A percentile compares a stretch with the other conserved stretches of the same genome.
phyloP scores from a whole-genome alignment of 2,797 vertebrate genomes.

The Emys orbicularis region DNA sequence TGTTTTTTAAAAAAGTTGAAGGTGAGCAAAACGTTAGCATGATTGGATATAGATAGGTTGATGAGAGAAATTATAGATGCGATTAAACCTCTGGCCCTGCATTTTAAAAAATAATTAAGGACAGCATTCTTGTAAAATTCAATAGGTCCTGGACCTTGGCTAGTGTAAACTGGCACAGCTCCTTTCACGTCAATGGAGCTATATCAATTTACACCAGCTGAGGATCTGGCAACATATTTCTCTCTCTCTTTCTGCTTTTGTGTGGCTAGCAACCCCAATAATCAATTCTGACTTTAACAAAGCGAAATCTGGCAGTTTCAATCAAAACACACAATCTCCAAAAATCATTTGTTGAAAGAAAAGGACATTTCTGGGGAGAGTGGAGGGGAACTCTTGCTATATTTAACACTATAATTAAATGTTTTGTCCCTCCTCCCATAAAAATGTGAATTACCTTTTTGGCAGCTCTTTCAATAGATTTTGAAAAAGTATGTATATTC shows the following conservation, averaged over 20 bases:
- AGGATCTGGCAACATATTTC: not conserved
- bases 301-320: not conserved
- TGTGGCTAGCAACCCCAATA: not conserved
- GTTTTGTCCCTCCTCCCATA: slow-evolving; percentile 30
- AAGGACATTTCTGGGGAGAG: not conserved
- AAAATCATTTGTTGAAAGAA: not conserved
- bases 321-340: not conserved
- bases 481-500: slow-evolving; percentile 71
- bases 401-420: slow-evolving; percentile 67
- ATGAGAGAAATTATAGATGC: slow-evolving; percentile 59
- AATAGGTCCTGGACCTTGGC: not conserved
- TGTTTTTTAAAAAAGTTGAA: slow-evolving; percentile 74
- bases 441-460: slow-evolving; percentile 63
- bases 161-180: not conserved
- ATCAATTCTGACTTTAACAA: slow-evolving; percentile 8
- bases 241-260: not conserved
- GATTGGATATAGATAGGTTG: slow-evolving; percentile 63
- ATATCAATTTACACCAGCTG: not conserved
- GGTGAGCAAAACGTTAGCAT: slow-evolving; percentile 77
- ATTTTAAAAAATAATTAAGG: not conserved
- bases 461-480: slow-evolving; percentile 66
- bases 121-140: slow-evolving; percentile 9
- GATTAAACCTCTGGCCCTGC: slow-evolving; percentile 45
- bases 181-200: not conserved
- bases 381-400: not conserved